Conservation (phyloP, 2,113 vertebrate species). For the Eupsittula cactorum region DNA sequence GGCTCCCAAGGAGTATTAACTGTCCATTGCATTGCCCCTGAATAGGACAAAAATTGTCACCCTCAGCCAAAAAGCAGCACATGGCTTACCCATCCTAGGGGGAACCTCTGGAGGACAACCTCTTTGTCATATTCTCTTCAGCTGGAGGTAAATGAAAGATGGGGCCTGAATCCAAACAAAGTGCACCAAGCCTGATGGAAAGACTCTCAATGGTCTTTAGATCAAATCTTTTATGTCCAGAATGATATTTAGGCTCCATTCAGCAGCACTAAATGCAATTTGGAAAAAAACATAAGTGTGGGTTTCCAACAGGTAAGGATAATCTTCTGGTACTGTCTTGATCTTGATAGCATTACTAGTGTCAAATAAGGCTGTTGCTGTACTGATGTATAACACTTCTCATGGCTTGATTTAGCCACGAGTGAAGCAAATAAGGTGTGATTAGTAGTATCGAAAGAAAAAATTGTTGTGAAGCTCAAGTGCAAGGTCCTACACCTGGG, state of each 20-base stretch:
- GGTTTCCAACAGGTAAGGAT: neutral
- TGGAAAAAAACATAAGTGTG: neutral
- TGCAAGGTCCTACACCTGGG: no score
- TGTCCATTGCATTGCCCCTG: neutral
- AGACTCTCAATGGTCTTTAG: neutral
- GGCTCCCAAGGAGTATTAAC: neutral
- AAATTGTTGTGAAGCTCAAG: neutral
- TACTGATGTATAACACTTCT: neutral
- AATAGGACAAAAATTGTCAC: neutral
- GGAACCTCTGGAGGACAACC: neutral
- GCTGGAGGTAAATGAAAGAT: accelerated
- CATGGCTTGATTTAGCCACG: neutral
- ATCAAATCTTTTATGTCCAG: neutral
- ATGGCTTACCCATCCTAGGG: neutral
- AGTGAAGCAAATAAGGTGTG: neutral
- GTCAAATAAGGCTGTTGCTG: neutral
- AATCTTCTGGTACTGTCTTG: neutral
- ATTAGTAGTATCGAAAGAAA: neutral
- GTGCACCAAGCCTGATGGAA: neutral
- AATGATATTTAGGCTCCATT: neutral
- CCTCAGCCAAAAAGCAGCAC: neutral
- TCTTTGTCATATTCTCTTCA: neutral
- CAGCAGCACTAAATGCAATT: neutral
- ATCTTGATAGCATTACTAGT: neutral
- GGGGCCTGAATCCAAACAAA: neutral